phyloP scores from a whole-genome alignment of 2,888 invertebrate genomes.

The Sycophila texana region DNA sequence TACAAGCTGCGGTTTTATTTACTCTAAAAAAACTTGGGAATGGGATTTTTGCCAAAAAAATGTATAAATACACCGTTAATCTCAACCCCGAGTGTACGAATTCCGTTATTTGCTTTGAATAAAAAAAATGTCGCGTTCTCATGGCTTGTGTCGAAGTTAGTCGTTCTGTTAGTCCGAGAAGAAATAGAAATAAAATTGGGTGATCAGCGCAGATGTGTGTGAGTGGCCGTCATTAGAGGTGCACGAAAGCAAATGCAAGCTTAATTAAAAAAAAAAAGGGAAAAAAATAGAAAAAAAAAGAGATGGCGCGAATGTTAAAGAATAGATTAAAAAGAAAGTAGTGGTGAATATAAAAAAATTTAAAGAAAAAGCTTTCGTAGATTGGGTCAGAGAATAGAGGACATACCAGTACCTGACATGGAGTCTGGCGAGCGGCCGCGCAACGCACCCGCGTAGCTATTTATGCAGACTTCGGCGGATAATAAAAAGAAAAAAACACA shows the following conservation, averaged over 20 bases:
- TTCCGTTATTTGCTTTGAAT: too few species aligned
- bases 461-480: slow-evolving; percentile 76
- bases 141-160: too few species aligned
- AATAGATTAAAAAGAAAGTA: slow-evolving; percentile 55
- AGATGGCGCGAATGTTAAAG: slow-evolving; percentile 38
- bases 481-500: slow-evolving; percentile 74
- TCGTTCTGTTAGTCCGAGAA: too few species aligned
- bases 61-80: too few species aligned
- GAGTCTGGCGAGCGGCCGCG: slow-evolving; percentile 88
- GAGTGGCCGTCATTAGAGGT: not conserved
- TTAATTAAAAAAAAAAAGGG: not conserved
- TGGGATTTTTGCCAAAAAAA: too few species aligned
- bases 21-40: too few species aligned
- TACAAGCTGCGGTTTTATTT: too few species aligned
- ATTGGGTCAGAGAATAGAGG: slow-evolving; percentile 68
- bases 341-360: slow-evolving; percentile 38
- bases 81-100: too few species aligned
- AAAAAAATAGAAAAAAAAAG: slow-evolving; percentile 1
- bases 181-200: too few species aligned
- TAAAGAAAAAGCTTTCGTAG: slow-evolving; percentile 39
- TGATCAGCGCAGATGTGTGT: not conserved
- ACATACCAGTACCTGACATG: slow-evolving; percentile 91
- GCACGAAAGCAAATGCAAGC: too few species aligned
- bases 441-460: slow-evolving; percentile 93
- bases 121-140: too few species aligned